Base-by-base conservation (phyloP, 2,888 invertebrate species). In the Yponomeuta plumbellus region DNA sequence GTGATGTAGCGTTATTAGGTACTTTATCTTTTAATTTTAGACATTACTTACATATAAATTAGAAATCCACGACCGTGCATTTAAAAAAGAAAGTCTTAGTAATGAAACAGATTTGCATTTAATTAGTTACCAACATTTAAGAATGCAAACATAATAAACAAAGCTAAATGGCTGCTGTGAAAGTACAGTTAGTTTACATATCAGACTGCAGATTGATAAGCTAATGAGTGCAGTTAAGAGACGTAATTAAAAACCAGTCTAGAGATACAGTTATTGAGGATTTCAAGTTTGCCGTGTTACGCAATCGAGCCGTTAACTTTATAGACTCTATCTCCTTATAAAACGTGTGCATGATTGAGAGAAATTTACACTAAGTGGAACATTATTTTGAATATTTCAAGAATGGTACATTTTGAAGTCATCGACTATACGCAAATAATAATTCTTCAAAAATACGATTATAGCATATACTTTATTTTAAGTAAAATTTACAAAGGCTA, bases 211-310 rank as follows among this genome's bases (percentile, higher is more conserved):
- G 34, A 61, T 61, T 26, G 61, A 61, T 11, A 61, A 34, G 23
- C 34, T 61, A 61, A 34, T 61, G 23, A 26, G 61, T 34, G 61
- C n/a, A 61, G n/a, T 61, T 61, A 21, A 59, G 59, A 21, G 4
- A 61, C 61, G 23, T 34, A 61, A 61, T 21, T 34, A 23, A 61
- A 34, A 61, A 61, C 61, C 61, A 61, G 61, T 61, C 23, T 22
- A 21, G 59, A 52, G 44, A 52, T 59, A 59, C 59, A 22, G 59
- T 59, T 59, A 59, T 21, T 59, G 21, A 23, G 22, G 11, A 59
- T 59, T 22, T 59, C 22, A 59, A 59, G 59, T 59, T 59, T 59
- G 59, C 59, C 21, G 2, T 13, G 44, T 52, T 52, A 52, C 44
- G 17, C 13, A 52, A 52, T 52, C 44, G 3, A 52, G 3, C 44